phyloP scores from a whole-genome alignment of 2,888 invertebrate species.

The Drosophila tanythrix region DNA sequence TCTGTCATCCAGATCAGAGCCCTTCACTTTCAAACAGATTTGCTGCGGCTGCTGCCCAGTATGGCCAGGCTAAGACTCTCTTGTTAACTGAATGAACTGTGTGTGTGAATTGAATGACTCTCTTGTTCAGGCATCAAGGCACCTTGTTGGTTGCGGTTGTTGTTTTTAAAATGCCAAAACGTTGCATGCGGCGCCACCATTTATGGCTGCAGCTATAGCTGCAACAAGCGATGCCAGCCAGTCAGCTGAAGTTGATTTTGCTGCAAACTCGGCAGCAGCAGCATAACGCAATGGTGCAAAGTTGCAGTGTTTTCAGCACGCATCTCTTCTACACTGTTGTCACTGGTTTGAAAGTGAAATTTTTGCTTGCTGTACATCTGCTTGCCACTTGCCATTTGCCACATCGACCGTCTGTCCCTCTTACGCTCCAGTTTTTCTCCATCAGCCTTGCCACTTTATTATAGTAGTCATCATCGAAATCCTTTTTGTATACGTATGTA shows the following conservation, averaged over 20 bases:
- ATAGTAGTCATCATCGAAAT: not conserved
- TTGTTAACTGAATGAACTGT: slow-evolving; percentile 40
- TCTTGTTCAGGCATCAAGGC: slow-evolving; percentile 9
- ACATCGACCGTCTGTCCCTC: not conserved
- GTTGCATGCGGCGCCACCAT: slow-evolving; percentile 60
- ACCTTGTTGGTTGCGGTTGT: slow-evolving; percentile 15
- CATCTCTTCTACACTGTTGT: slow-evolving; percentile 40
- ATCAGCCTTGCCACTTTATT: slow-evolving; percentile 39
- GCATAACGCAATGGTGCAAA: slow-evolving; percentile 14
- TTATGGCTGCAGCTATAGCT: slow-evolving; percentile 40
- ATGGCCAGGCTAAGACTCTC: slow-evolving; percentile 43
- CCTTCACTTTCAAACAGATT: slow-evolving; percentile 70
- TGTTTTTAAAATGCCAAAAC: slow-evolving; percentile 59
- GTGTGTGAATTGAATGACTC: slow-evolving; percentile 32
- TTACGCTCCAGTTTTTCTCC: not conserved
- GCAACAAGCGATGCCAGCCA: slow-evolving; percentile 39
- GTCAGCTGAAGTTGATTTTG: slow-evolving; percentile 26
- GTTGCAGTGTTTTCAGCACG: slow-evolving; percentile 10
- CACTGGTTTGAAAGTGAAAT: slow-evolving; percentile 69
- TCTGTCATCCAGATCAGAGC: slow-evolving; percentile 38
- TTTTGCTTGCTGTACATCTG: slow-evolving; percentile 44
- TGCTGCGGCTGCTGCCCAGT: slow-evolving; percentile 33
- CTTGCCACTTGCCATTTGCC: slow-evolving; percentile 6
- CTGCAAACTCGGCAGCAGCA: slow-evolving; percentile 16
- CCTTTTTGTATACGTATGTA: not conserved